Conservation (phyloP, 37 sponge, comb jelly and placozoan species). For the Diacarnus erythraeanus region DNA sequence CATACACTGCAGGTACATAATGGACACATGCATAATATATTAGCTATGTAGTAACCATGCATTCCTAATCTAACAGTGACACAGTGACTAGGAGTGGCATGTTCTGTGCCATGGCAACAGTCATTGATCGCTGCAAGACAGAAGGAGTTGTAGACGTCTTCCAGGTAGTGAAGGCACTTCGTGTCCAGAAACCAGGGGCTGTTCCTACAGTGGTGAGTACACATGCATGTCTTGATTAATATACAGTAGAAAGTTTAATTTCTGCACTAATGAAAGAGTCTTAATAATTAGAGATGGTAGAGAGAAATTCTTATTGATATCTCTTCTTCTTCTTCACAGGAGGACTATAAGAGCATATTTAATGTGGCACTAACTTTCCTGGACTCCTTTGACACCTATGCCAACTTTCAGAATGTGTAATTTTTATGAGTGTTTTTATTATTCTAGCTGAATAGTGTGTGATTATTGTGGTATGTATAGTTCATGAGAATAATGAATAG, state of each 20-base stretch:
- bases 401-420: conserved; percentile 51
- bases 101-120: conserved; percentile 70
- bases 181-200: conserved; percentile 69
- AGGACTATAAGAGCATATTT: conserved; percentile 35
- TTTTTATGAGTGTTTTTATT: too few species aligned
- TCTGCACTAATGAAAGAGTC: too few species aligned
- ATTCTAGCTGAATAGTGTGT: too few species aligned
- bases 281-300: not conserved
- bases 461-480: too few species aligned
- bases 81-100: conserved; percentile 70
- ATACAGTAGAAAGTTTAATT: too few species aligned
- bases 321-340: conserved; percentile 7
- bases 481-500: too few species aligned
- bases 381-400: conserved; percentile 71
- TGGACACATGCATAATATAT: not conserved
- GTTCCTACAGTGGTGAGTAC: conserved; percentile 58
- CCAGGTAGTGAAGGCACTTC: conserved; percentile 67
- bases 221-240: too few species aligned
- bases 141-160: conserved; percentile 82
- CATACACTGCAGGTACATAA: conserved; percentile 82
- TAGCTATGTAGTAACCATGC: not conserved
- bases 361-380: conserved; percentile 48
- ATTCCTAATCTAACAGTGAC: conserved; percentile 27
- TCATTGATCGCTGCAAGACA: conserved; percentile 76
- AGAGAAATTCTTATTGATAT: too few species aligned